Evolutionary conservation across 2,113 vertebrate genomes (phyloP).

Genomic region (Forbesichthys papilliferus): DNA sequence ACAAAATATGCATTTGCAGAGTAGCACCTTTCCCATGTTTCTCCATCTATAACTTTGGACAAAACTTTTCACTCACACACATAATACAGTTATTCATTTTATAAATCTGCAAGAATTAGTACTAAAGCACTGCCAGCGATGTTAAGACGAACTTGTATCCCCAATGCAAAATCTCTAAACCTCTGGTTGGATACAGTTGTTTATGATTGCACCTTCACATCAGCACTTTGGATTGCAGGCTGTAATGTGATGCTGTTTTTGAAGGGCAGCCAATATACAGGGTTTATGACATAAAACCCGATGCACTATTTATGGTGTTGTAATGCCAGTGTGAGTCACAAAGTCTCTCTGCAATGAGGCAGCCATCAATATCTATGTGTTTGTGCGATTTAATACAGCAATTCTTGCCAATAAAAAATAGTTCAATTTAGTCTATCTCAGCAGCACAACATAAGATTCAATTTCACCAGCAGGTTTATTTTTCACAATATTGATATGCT

Average conservation of each 20-base stretch:
- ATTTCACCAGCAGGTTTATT: slow-evolving; percentile 13
- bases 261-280: slow-evolving; percentile 4
- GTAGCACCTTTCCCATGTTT: too few species aligned
- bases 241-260: neutral
- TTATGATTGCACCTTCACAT: too few species aligned
- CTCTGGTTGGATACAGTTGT: too few species aligned
- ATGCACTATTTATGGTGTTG: slow-evolving; percentile 4
- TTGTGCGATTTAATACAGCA: slow-evolving; percentile 8
- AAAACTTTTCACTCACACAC: too few species aligned
- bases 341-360: neutral
- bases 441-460: slow-evolving; percentile 12
- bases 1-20: too few species aligned
- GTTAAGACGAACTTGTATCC: neutral
- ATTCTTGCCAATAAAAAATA: neutral
- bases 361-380: neutral
- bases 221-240: neutral
- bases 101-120: too few species aligned
- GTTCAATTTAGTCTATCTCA: slow-evolving; percentile 20
- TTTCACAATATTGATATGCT: slow-evolving; percentile 25
- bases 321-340: neutral
- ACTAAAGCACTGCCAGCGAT: too few species aligned
- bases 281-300: neutral
- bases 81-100: too few species aligned
- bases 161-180: too few species aligned
- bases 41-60: too few species aligned